Evolutionary conservation across 2,113 vertebrate species (phyloP).

Genomic region (Eretmochelys imbricata): DNA sequence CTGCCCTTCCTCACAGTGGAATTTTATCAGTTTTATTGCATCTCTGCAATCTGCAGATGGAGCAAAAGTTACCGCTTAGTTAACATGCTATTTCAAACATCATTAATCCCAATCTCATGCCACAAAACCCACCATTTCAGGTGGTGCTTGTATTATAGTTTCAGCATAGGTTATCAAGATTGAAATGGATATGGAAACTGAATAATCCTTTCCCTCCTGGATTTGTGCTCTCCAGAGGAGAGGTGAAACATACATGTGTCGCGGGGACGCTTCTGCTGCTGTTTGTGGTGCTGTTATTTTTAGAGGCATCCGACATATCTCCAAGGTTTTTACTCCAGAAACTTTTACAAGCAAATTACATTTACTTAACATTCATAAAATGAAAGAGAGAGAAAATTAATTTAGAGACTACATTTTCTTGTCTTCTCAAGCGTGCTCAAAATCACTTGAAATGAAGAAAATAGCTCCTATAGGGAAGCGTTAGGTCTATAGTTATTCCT

Average conservation of each 20-base stretch:
- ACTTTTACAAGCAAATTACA: not conserved
- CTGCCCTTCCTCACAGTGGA: not conserved
- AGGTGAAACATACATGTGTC: not conserved
- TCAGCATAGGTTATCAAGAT: not conserved
- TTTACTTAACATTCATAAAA: not conserved
- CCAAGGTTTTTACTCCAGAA: not conserved
- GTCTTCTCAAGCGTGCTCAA: not conserved
- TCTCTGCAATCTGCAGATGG: accelerated
- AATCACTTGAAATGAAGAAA: not conserved
- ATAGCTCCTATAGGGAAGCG: not conserved
- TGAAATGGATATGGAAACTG: accelerated
- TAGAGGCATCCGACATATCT: not conserved
- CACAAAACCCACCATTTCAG: not conserved
- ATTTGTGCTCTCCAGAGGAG: accelerated
- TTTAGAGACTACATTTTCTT: not conserved
- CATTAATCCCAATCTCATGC: not conserved
- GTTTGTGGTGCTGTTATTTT: not conserved
- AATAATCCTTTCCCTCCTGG: accelerated
- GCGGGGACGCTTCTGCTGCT: not conserved
- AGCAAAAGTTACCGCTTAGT: not conserved
- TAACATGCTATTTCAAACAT: accelerated
- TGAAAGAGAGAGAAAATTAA: not conserved
- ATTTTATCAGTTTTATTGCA: not conserved
- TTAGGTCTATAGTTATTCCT: not conserved
- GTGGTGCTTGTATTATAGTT: not conserved